Conservation (phyloP, 2,113 vertebrate genomes). For the Larimichthys polyactis region DNA sequence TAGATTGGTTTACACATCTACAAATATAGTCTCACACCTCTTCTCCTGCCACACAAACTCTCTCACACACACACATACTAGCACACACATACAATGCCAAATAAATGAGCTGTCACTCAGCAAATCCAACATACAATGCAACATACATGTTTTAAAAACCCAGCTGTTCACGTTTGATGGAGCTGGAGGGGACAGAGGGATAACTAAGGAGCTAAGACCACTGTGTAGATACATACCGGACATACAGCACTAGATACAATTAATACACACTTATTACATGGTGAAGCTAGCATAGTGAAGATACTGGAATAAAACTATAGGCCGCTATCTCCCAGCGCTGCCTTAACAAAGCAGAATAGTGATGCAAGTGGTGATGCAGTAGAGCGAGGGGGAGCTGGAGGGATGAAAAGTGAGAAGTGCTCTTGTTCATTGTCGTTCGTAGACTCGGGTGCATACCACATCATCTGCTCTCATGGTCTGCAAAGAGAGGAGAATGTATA, state of each 20-base stretch:
- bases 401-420: constrained; percentile 65
- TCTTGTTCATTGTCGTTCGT: constrained; percentile 89
- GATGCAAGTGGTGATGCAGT: constrained; percentile 40
- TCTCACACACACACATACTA: constrained; percentile 13
- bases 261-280: constrained; percentile 26
- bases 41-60: constrained; percentile 23
- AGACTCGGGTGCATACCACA: constrained; percentile 92
- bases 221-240: constrained; percentile 52
- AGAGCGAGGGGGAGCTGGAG: not conserved
- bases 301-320: constrained; percentile 54
- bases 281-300: constrained; percentile 41
- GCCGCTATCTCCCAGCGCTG: constrained; percentile 29
- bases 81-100: constrained; percentile 15
- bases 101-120: constrained; percentile 40
- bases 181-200: constrained; percentile 22
- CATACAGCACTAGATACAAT: constrained; percentile 26
- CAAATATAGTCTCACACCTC: constrained; percentile 62
- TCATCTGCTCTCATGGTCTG: constrained; percentile 94
- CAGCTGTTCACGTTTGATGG: constrained; percentile 18
- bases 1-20: constrained; percentile 71
- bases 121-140: constrained; percentile 10
- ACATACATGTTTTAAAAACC: constrained; percentile 38
- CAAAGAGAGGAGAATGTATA: constrained; percentile 41
- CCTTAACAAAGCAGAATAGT: constrained; percentile 15
- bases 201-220: constrained; percentile 47